Evolutionary conservation across 2,113 vertebrate species (phyloP).

Genomic region (Rana temporaria): DNA sequence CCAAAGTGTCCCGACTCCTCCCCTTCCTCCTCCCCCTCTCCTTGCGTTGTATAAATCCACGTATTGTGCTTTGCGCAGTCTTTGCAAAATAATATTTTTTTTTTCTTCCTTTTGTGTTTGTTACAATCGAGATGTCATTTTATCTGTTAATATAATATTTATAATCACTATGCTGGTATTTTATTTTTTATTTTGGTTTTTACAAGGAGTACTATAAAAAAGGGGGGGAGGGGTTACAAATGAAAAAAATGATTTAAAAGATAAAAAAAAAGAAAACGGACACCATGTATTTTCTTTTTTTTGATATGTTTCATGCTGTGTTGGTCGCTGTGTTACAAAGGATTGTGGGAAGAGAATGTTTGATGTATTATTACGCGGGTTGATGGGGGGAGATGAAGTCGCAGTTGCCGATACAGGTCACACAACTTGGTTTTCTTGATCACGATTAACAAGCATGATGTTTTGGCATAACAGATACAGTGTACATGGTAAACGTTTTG

Average conservation of each 20-base stretch:
- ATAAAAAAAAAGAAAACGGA: neutral
- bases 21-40: neutral
- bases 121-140: conserved; percentile 54
- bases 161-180: conserved; percentile 54
- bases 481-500: conserved; percentile 8
- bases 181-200: conserved; percentile 28
- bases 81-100: conserved; percentile 22
- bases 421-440: neutral
- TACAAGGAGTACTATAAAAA: conserved; percentile 51
- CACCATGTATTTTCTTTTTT: conserved; percentile 2
- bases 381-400: no score
- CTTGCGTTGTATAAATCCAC: conserved; percentile 47
- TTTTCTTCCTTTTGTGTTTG: conserved; percentile 35
- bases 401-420: no score
- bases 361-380: no score
- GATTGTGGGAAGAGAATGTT: neutral
- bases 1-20: conserved; percentile 10
- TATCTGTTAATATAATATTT: conserved; percentile 58
- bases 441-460: conserved; percentile 1
- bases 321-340: neutral
- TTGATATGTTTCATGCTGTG: neutral
- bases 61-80: conserved; percentile 47
- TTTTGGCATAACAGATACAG: conserved; percentile 6
- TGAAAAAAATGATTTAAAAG: conserved; percentile 35
- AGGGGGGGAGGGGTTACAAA: conserved; percentile 30